Percentiles rank a stretch among this genome's conserved stretches.
Evolutionary conservation across 2,797 vertebrate species (phyloP).

Genomic region (Streptopelia turtur): DNA sequence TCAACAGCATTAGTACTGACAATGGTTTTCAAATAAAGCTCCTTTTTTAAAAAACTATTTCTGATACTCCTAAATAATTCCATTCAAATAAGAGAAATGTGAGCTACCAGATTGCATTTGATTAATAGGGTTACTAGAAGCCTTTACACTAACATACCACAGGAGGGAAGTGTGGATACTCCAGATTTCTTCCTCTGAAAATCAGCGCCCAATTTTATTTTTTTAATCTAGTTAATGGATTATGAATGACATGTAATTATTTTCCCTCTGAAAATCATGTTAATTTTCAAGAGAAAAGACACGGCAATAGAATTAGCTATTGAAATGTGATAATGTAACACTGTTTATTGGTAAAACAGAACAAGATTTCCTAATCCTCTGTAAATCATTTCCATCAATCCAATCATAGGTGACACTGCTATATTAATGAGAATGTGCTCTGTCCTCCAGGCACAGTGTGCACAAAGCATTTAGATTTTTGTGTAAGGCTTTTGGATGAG

Average conservation of each 20-base stretch:
- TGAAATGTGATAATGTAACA: slow-evolving; percentile 66
- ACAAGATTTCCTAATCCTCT: slow-evolving; percentile 47
- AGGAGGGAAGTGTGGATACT: slow-evolving; percentile 68
- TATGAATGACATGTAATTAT: slow-evolving; percentile 74
- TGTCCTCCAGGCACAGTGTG: not conserved
- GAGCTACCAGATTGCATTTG: not conserved
- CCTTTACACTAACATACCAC: slow-evolving; percentile 57
- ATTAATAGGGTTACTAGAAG: not conserved
- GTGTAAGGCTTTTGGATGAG: not conserved
- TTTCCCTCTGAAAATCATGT: slow-evolving; percentile 68
- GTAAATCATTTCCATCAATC: slow-evolving; percentile 51
- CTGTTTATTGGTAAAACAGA: slow-evolving; percentile 63
- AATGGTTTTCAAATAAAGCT: not conserved
- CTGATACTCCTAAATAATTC: not conserved
- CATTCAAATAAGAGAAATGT: not conserved
- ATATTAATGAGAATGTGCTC: not conserved
- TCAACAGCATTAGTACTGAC: not conserved
- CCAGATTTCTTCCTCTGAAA: slow-evolving; percentile 27
- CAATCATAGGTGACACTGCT: slow-evolving; percentile 19
- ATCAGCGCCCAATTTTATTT: slow-evolving; percentile 38
- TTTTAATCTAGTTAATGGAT: slow-evolving; percentile 68
- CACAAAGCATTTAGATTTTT: not conserved
- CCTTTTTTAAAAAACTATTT: not conserved
- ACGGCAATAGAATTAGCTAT: slow-evolving; percentile 59
- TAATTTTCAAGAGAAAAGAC: slow-evolving; percentile 69